A percentile compares a stretch with the other conserved stretches of the same genome.
Evolutionary conservation across 2,888 invertebrate species (phyloP).

Genomic region (Lordiphosa fenestrarum): DNA sequence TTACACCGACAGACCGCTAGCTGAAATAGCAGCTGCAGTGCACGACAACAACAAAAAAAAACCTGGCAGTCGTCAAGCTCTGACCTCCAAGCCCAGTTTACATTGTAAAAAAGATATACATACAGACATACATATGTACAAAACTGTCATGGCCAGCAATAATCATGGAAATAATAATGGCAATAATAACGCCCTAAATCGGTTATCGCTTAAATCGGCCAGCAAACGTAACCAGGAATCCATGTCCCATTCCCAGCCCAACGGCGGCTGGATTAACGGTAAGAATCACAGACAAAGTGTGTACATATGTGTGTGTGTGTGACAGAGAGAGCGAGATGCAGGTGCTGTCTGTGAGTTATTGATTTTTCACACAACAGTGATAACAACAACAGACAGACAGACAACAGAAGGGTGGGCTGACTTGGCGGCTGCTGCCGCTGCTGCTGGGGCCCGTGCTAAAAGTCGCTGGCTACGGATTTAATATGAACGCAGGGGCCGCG

Average conservation of each 20-base stretch:
- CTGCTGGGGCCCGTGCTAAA: constrained; percentile 41
- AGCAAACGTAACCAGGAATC: constrained; percentile 88
- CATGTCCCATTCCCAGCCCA: constrained; percentile 90
- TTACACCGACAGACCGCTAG: too few species aligned
- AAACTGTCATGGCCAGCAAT: constrained; percentile 44
- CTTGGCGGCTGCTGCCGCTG: constrained; percentile 8
- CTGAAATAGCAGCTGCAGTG: too few species aligned
- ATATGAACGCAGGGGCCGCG: constrained; percentile 7
- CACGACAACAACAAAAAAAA: too few species aligned
- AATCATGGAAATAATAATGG: constrained; percentile 34
- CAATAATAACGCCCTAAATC: constrained; percentile 62
- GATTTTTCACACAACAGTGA: constrained; percentile 59
- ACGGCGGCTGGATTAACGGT: constrained; percentile 93
- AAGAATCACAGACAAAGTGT: constrained; percentile 78
- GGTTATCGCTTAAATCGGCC: constrained; percentile 80
- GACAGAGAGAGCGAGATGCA: constrained; percentile 13
- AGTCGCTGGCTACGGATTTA: constrained; percentile 40
- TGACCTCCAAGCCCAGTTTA: constrained; percentile 12
- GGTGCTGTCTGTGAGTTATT: constrained; percentile 45
- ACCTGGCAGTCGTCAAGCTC: too few species aligned
- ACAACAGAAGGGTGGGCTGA: constrained; percentile 1
- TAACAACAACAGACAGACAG: constrained; percentile 7
- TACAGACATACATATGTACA: too few species aligned
- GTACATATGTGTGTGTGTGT: background rate
- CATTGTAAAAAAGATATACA: constrained; percentile 1